These are phyloP conservation scores for Corapipo altera DNA, from an alignment of 2,113 vertebrate genomes.

Conservation along the genomic window DNA sequence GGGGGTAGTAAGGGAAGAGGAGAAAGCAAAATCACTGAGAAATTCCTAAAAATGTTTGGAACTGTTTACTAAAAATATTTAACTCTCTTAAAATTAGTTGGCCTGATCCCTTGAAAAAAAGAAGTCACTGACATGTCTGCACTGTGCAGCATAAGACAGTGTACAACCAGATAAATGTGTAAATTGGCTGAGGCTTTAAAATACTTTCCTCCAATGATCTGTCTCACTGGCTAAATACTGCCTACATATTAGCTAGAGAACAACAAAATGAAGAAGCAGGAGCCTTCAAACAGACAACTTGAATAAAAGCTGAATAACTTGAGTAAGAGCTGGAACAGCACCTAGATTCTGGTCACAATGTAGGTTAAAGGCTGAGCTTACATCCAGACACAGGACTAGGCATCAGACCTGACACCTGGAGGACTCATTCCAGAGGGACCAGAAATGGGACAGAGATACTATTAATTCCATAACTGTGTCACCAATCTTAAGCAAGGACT, in stretches of 20 bases:
- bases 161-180: not conserved
- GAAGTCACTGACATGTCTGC: not conserved
- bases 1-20: not conserved
- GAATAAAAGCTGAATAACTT: not conserved
- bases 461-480: conserved; percentile 56
- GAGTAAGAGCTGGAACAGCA: not conserved
- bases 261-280: not conserved
- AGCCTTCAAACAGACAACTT: not conserved
- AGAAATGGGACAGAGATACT: conserved; percentile 62
- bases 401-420: conserved; percentile 31
- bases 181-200: not conserved
- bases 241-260: not conserved
- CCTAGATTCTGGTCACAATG: conserved; percentile 35
- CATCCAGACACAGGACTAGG: conserved; percentile 20
- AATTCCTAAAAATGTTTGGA: not conserved
- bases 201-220: not conserved
- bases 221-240: not conserved
- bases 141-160: not conserved
- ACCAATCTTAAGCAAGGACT: conserved; percentile 49
- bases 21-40: not conserved
- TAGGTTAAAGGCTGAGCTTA: conserved; percentile 55
- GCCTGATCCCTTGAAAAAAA: not conserved
- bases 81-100: not conserved
- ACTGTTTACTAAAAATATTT: not conserved
- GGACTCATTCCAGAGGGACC: conserved; percentile 37